Evolutionary conservation across 2,888 invertebrate genomes (phyloP).

Genomic region (Priocnemis perturbator): DNA sequence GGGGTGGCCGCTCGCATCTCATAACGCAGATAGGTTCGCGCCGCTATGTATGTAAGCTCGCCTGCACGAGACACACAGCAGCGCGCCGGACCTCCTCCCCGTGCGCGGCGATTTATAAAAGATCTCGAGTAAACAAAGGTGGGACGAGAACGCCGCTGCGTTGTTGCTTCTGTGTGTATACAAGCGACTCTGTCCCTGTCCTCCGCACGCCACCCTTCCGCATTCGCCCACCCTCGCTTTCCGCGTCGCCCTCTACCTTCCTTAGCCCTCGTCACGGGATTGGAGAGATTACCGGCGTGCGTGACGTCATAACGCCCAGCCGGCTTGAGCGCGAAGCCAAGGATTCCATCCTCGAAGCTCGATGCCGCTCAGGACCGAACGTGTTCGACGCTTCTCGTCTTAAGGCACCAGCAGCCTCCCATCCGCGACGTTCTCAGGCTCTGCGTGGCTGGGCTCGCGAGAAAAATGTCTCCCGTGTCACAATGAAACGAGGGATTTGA

Average conservation of each 20-base stretch:
- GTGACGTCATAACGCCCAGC: constrained; percentile 15
- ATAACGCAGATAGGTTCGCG: constrained; percentile 14
- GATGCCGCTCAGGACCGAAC: not conserved
- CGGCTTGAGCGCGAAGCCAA: constrained; percentile 14
- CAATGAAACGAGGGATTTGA: no score
- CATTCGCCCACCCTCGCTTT: constrained; percentile 3
- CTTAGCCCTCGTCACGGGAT: constrained; percentile 16
- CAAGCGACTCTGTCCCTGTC: not conserved
- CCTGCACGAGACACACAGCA: constrained; percentile 7
- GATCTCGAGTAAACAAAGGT: constrained; percentile 19
- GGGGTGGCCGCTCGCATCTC: constrained; percentile 22
- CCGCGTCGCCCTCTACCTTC: not conserved
- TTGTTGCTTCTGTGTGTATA: not conserved
- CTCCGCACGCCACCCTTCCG: not conserved
- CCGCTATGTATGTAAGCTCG: not conserved
- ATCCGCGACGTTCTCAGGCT: not conserved
- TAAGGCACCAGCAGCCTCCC: not conserved
- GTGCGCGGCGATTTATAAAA: constrained; percentile 22
- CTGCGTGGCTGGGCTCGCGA: not conserved
- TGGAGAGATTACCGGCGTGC: constrained; percentile 19
- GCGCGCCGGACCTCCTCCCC: not conserved
- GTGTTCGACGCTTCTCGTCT: not conserved
- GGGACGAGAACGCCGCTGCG: not conserved
- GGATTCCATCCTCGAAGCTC: constrained; percentile 7
- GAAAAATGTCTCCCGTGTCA: no score